Conservation (phyloP, 2,113 vertebrate genomes). For the Centropus unirufus region DNA sequence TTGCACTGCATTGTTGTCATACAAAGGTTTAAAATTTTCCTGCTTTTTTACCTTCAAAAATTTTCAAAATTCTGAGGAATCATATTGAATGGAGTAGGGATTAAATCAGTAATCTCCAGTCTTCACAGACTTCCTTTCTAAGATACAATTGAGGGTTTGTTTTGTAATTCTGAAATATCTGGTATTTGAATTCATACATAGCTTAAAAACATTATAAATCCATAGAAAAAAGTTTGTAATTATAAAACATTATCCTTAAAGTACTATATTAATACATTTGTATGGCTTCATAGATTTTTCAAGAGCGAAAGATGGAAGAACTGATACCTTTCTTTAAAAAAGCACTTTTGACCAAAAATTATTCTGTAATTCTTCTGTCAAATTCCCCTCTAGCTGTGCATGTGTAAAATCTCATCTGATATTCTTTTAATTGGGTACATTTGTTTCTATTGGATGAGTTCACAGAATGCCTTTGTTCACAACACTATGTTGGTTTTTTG, state of each 20-base stretch:
- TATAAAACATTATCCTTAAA: not conserved
- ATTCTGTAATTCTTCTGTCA: not conserved
- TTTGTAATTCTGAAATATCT: not conserved
- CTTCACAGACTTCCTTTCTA: not conserved
- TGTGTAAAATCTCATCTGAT: not conserved
- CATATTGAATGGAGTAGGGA: not conserved
- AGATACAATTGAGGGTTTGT: rapidly evolving
- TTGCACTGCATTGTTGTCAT: not conserved
- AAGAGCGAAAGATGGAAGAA: not conserved
- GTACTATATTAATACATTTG: not conserved
- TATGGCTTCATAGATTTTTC: not conserved
- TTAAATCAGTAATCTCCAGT: not conserved
- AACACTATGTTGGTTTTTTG: not conserved
- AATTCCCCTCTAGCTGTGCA: not conserved
- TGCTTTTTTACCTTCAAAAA: not conserved
- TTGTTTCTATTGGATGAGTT: not conserved
- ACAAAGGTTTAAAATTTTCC: not conserved
- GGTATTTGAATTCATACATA: not conserved
- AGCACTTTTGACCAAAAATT: not conserved
- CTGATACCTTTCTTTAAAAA: not conserved
- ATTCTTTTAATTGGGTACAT: not conserved
- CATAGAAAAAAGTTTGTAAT: not conserved
- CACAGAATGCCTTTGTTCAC: not conserved
- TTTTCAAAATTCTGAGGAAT: not conserved
- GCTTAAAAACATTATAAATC: not conserved